Percentiles rank a stretch among this genome's conserved stretches.
Evolutionary conservation across 2,888 invertebrate genomes (phyloP).

Genomic region (Sarcophaga carnaria): DNA sequence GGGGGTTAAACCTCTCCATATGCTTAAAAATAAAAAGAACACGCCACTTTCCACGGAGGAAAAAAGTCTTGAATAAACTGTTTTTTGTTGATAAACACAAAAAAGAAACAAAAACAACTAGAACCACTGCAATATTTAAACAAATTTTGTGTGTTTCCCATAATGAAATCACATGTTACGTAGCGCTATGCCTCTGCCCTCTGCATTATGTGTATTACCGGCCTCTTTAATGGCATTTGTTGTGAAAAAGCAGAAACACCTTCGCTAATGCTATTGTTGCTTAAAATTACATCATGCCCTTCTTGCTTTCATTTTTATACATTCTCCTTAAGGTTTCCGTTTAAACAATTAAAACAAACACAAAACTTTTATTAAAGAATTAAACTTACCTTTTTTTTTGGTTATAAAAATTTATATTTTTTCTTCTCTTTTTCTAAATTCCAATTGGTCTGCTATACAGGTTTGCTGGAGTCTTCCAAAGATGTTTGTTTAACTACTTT

Average conservation of each 20-base stretch:
- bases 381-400: slow-evolving; percentile 37
- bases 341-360: not conserved
- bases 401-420: not conserved
- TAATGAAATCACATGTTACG: not conserved
- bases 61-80: not conserved
- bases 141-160: not conserved
- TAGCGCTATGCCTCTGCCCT: not conserved
- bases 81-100: not conserved
- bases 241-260: not conserved
- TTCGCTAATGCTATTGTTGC: not conserved
- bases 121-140: not conserved
- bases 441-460: not conserved
- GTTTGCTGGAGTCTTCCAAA: not conserved
- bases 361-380: not conserved
- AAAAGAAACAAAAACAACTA: not conserved
- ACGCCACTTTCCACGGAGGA: not conserved
- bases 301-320: slow-evolving; percentile 38
- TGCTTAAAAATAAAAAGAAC: not conserved
- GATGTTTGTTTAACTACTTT: slow-evolving; percentile 4
- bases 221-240: not conserved
- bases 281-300: slow-evolving; percentile 58
- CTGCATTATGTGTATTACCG: not conserved
- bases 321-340: not conserved
- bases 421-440: not conserved
- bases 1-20: not conserved